These are phyloP conservation scores for Cremastobaeus sp. DNA, from an alignment of 2,888 invertebrate genomes.

Conservation along the genomic window DNA sequence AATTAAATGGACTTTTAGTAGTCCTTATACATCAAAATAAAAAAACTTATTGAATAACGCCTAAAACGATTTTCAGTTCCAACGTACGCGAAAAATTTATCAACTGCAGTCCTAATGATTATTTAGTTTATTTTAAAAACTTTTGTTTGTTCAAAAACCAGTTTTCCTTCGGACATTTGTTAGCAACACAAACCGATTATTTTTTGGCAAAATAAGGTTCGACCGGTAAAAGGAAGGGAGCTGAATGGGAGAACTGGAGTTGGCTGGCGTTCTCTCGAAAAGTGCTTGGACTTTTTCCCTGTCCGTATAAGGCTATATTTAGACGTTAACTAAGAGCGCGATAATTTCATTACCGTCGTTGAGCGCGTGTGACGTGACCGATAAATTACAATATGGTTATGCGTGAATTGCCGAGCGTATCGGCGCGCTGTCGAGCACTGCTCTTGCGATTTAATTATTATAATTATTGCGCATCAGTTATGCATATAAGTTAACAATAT, in stretches of 20 bases:
- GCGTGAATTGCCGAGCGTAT: constrained; percentile 23
- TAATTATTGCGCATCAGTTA: constrained; percentile 14
- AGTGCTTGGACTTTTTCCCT: constrained; percentile 27
- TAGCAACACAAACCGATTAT: too few species aligned
- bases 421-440: constrained; percentile 13
- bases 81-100: too few species aligned
- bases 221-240: not conserved
- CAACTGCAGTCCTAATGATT: too few species aligned
- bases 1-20: too few species aligned
- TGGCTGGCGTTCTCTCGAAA: not conserved
- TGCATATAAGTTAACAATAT: not conserved
- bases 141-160: too few species aligned
- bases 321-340: constrained; percentile 55
- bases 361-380: constrained; percentile 28
- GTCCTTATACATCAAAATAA: too few species aligned
- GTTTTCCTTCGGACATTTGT: too few species aligned
- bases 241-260: not conserved
- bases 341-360: constrained; percentile 54
- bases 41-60: too few species aligned
- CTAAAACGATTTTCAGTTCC: too few species aligned
- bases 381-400: constrained; percentile 43
- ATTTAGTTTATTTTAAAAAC: too few species aligned
- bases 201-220: too few species aligned
- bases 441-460: constrained; percentile 29
- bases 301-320: constrained; percentile 45